Base-by-base conservation (phyloP, 2,888 invertebrate species). In the Scrobipalpa costella region DNA sequence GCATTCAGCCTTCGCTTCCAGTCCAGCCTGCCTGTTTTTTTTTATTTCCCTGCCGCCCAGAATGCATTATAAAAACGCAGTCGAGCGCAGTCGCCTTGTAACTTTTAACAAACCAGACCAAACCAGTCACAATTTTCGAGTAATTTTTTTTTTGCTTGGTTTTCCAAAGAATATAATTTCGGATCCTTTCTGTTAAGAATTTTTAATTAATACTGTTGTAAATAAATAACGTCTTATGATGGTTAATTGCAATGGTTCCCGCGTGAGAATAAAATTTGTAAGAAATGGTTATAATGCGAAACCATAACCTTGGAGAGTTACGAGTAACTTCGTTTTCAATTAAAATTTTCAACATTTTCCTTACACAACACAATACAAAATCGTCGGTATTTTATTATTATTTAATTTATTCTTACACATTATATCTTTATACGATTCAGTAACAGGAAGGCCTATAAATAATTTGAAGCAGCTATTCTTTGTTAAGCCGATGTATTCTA, bases 51-150 rank as follows among this genome's bases (percentile, higher is more conserved):
- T n/a, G 47, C 36, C 58, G 52, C 61, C 34, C 64, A 62, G 62
- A 60, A 58, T 62, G 63, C 66, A 66, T 66, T 66, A 66, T 66
- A 63, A 63, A 63, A 63, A 36, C 40, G 63, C 63, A 66, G 55
- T 62, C 52, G 66, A 60, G 44, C 63, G 50, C 13, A 60, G 27
- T 64, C n/a, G 40, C n/a, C 59, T 58, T 40, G 40, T 38, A 34
- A 33, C 50, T 52, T 44, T 44, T n/a, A 27, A 13, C 33, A 34
- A n/a, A 15, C 55, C n/a, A 33, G 33, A 21, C 19, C 57, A 50
- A 57, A 49, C 61, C 60, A 44, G 60, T 64, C 34, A 11, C 27
- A 55, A 50, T 15, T 55, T 49, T 50, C 13, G 38, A 61, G 7
- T n/a, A n/a, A 38, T 19, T 13, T 8, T n/a, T 34, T 55, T 61